Evolutionary conservation across 2,113 vertebrate species (phyloP), one percentile per base, ranked within the genome.

Genomic region (Tylochromis polylepis): DNA sequence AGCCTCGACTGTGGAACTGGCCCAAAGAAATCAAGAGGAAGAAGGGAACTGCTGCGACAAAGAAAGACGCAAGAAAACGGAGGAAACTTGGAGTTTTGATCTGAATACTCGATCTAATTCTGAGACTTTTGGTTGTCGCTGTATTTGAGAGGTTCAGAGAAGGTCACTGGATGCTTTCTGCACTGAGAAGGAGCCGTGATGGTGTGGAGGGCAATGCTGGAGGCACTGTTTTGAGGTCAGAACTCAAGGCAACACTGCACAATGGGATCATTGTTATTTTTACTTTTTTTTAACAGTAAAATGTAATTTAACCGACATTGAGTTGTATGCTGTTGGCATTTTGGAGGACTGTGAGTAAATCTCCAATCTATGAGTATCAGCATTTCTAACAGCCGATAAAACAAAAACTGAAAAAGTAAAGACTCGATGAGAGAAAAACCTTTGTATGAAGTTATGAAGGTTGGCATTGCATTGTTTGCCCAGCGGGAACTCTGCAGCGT

Each of bases 381-480:
- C 15, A 24, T 70, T 70, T 18, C 5, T 16, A 70, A 70, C 8
- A 16, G n/a, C 3, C 0, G 0, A 70, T 70, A 43, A 43, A 0
- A 10, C 8, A 10, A 27, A 10, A 24, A 43, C 3, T 0, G 22
- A 46, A 72, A 24, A 43, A 3, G 65, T 22, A 43, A 43, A 70
- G 36, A 24, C 16, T 36, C 15, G 4, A 41, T 15, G 36, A 38
- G 20, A 24, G n/a, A 43, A 70, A 70, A 36, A 22, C 12, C 12
- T 24, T 24, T 24, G 12, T 5, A 46, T 5, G 5, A 15, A 15
- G 43, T 15, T 46, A 46, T 6, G 14, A 46, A 14, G 14, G 43
- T 2, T 70, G 65, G 16, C 8, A 24, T 24, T 46, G 43, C 14
- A 46, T 15, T 3, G 5, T 70, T 15, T 70, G 8, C 22, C 1